phyloP scores from a whole-genome alignment of 2,888 invertebrate species.

The Cerastoderma edule region DNA sequence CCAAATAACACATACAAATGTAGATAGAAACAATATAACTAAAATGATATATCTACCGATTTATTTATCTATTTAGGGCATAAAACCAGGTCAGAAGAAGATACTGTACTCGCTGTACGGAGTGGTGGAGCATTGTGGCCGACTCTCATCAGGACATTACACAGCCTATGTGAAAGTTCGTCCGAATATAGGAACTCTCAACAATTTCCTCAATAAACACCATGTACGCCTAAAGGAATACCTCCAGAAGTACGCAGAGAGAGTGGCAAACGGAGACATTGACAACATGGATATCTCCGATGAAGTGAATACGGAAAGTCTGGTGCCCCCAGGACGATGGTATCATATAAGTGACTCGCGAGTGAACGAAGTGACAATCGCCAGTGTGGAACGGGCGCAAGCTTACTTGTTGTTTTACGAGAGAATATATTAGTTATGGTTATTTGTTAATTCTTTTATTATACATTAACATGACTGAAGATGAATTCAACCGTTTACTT shows the following conservation, averaged over 20 bases:
- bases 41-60: too few relatives aligned
- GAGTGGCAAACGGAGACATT: constrained; percentile 49
- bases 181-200: constrained; percentile 67
- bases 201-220: constrained; percentile 71
- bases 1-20: too few relatives aligned
- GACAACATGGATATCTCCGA: constrained; percentile 53
- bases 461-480: too few relatives aligned
- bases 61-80: constrained; percentile 75
- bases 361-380: constrained; percentile 91
- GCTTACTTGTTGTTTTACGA: constrained; percentile 99
- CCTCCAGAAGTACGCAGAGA: constrained; percentile 66
- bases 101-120: constrained; percentile 96
- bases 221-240: constrained; percentile 66
- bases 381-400: constrained; percentile 92
- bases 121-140: constrained; percentile 97
- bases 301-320: constrained; percentile 67
- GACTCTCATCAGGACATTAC: constrained; percentile 95
- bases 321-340: constrained; percentile 90
- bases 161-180: constrained; percentile 96
- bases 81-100: constrained; percentile 86
- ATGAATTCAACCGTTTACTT: too few relatives aligned
- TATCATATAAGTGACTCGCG: constrained; percentile 96
- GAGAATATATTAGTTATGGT: constrained; percentile 87
- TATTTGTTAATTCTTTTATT: too few relatives aligned
- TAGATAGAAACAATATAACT: too few relatives aligned